phyloP scores from a whole-genome alignment of 2,888 invertebrate species.

The Drosophila peninsularis region DNA sequence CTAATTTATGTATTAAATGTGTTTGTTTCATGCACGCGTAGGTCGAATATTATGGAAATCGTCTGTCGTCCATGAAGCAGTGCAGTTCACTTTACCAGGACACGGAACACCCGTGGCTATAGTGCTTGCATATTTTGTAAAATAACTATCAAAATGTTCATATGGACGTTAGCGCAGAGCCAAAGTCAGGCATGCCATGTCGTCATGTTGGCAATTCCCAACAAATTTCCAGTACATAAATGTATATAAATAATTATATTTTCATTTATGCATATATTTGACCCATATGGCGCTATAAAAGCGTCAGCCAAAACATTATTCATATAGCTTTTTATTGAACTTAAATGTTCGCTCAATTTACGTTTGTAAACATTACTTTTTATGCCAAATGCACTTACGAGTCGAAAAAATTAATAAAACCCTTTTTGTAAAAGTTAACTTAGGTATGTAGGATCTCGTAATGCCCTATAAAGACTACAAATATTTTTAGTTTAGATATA shows the following conservation, averaged over 20 bases:
- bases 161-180: slow-evolving; percentile 5
- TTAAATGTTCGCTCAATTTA: slow-evolving; percentile 6
- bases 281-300: slow-evolving; percentile 8
- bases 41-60: slow-evolving; percentile 5
- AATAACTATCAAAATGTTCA: slow-evolving; percentile 5
- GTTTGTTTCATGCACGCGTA: slow-evolving; percentile 4
- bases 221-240: slow-evolving; percentile 15
- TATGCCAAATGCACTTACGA: not conserved
- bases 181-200: slow-evolving; percentile 29
- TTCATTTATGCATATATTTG: not conserved
- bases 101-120: slow-evolving; percentile 60
- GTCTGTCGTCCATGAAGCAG: slow-evolving; percentile 4
- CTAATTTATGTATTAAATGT: slow-evolving; percentile 42
- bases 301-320: not conserved
- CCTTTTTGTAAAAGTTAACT: not conserved
- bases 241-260: not conserved
- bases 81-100: slow-evolving; percentile 52
- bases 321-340: not conserved
- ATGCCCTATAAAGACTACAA: no score
- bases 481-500: no score
- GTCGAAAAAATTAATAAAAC: not conserved
- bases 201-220: slow-evolving; percentile 44
- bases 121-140: slow-evolving; percentile 42
- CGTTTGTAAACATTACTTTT: slow-evolving; percentile 1
- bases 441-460: no score